A percentile compares a stretch with the other conserved stretches of the same genome.
phyloP scores from a whole-genome alignment of 1,140 invertebrate genomes.

The Trichonephila clavata region DNA sequence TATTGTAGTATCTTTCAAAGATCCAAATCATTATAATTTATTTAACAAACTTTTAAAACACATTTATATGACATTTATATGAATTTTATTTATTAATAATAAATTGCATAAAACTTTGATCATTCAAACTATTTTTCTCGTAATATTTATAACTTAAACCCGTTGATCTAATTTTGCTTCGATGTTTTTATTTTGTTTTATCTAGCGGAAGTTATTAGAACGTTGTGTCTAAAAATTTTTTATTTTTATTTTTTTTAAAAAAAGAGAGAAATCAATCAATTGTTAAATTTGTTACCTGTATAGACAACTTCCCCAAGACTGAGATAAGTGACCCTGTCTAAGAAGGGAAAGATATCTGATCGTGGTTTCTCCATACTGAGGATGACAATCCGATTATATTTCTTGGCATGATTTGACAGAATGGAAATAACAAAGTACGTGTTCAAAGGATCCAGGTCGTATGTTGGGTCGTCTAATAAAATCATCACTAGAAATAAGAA shows the following conservation, averaged over 20 bases:
- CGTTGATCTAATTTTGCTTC: no score
- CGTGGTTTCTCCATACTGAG: slow-evolving; percentile 95
- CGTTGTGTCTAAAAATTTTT: neutral
- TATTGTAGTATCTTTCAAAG: no score
- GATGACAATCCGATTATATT: slow-evolving; percentile 92
- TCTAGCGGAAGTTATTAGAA: neutral
- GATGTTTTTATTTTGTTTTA: neutral
- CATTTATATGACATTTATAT: no score
- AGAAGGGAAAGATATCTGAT: slow-evolving; percentile 95
- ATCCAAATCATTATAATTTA: no score
- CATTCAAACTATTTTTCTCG: no score
- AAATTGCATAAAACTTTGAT: no score
- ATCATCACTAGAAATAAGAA: slow-evolving; percentile 85
- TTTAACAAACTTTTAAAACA: no score
- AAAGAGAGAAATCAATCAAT: neutral
- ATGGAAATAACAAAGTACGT: slow-evolving; percentile 96
- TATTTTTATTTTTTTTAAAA: no score
- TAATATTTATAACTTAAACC: no score
- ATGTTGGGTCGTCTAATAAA: slow-evolving; percentile 93
- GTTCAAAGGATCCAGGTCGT: slow-evolving; percentile 93
- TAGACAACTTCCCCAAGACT: slow-evolving; percentile 95
- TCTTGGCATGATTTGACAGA: slow-evolving; percentile 94
- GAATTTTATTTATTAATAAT: no score
- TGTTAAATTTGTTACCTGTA: slow-evolving; percentile 84
- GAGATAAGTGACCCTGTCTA: slow-evolving; percentile 90